phyloP scores from a whole-genome alignment of 2,113 vertebrate species.

The Zootoca vivipara region DNA sequence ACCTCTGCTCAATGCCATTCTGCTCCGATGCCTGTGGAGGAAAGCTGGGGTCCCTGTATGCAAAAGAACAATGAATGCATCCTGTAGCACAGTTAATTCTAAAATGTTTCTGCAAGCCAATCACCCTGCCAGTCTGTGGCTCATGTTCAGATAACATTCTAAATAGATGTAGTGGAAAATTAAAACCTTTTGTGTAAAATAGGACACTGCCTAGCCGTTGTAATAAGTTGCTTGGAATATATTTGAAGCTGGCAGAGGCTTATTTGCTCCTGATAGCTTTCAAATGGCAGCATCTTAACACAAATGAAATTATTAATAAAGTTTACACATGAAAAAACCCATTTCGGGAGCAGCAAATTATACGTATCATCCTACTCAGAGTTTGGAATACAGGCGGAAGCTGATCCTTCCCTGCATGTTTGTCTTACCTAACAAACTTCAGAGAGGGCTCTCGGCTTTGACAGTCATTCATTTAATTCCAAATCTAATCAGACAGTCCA shows the following conservation, averaged over 20 bases:
- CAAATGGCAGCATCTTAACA: not conserved
- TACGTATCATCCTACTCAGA: not conserved
- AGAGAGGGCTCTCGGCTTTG: not conserved
- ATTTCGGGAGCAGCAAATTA: not conserved
- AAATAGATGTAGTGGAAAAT: not conserved
- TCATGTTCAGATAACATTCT: not conserved
- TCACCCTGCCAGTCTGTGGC: fast-evolving
- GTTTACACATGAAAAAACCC: not conserved
- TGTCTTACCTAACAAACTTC: not conserved
- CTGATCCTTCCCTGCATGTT: not conserved
- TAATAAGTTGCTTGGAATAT: not conserved
- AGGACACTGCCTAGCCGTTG: fast-evolving
- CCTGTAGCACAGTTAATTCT: not conserved
- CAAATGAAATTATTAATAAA: conserved; percentile 6
- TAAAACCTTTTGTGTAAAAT: not conserved
- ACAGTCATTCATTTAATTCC: conserved; percentile 3
- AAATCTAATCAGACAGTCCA: conserved; percentile 13
- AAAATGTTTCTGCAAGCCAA: not conserved
- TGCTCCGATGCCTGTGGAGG: not conserved
- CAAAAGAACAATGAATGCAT: not conserved
- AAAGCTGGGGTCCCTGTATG: not conserved
- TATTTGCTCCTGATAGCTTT: not conserved
- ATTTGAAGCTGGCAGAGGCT: conserved; percentile 16
- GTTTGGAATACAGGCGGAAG: not conserved
- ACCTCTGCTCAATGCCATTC: too few relatives aligned